Evolutionary conservation across 1,140 invertebrate genomes (phyloP), one percentile per base, ranked within the genome.

Genomic region (Drosophila seguyi): DNA sequence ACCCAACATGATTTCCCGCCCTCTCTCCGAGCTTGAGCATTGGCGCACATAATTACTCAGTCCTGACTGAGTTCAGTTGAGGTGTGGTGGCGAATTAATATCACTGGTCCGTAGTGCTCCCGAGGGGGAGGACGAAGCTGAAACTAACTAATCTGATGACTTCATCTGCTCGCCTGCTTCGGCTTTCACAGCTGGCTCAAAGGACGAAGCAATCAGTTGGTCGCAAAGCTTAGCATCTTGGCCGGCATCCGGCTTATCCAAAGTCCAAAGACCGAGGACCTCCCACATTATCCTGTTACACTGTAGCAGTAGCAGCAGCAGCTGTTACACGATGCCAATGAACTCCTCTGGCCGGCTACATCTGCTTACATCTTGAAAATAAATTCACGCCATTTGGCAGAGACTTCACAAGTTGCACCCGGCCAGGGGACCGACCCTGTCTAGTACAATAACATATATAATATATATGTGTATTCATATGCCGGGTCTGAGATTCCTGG

Each of bases 1-100:
- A 90, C 84, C 78, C 81, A 88, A 88, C 84, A 88, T 88, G 84
- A 90, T 85, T 88, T 71, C 80, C 48, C 48, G n/a, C 25, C 25
- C 25, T 25, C 2, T 25, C 27, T 7, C 16, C 74, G 66, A 75
- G 77, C 84, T 62, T 44, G 81, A 78, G 85, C 84, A 85, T 88
- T 88, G 77, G 65, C 62, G 74, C 77, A 81, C 84, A 88, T 87
- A 88, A 87, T 87, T 87, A 90, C 80, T 88, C 80, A 88, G 63
- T 27, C 34, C 39, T 39, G 36, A 8, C 14, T 53, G 8, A 6
- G 62, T 67, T 71, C 41, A 47, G 31, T 11, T 16, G 29, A 67
- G 74, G 73, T 59, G 55, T 39, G 71, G 25, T 29, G 16, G 39
- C 39, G 47, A 45, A 58, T 59, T 75, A 75, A 75, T 75, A 67